Base-by-base conservation (phyloP, 2,797 vertebrate genomes). In the Acrossocheilus wenchowensis region DNA sequence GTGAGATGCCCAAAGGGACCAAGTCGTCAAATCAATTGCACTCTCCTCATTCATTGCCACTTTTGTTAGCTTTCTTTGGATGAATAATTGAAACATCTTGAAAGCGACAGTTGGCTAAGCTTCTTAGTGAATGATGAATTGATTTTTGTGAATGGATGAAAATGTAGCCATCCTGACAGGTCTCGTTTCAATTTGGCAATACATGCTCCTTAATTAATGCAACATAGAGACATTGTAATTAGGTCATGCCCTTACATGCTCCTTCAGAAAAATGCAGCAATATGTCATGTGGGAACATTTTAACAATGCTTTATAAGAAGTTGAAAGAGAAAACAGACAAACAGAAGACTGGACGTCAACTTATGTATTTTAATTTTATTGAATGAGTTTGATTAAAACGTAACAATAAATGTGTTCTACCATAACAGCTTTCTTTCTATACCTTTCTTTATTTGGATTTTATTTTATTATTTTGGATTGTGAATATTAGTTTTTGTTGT, bases 41-140 rank as follows among this genome's bases (percentile, higher is more conserved):
- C 71, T 62, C 78, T 86, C 84, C 54, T 86, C 26, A 39, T 86
- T 84, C 82, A 84, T 34, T 23, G 74, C 57, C 64, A 60, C 54
- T 87, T 73, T 43, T 66, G 48, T 83, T 74, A 73, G 72, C 75
- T 87, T 86, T 86, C 68, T n/a, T 41, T 69, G 74, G 48, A 66
- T 77, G n/a, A 82, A 84, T 90, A 89, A 90, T 89, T 89, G 73
- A 89, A 88, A 82, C 23, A 66, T 84, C 73, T 80, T 75, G 26
- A 72, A 84, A 84, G 79, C 36, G 23, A 73, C 73, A 87, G 85
- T 71, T 45, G 71, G 54, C 74, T 85, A 80, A 41, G 39, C 36
- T 34, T 82, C 48, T 86, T 71, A 86, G 77, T 82, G 84, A 90
- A 48, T 66, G 78, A 52, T 84, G 84, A 87, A 84, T 86, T 62